Base-by-base conservation (phyloP, 2,113 vertebrate genomes). In the Sebastes fasciatus region DNA sequence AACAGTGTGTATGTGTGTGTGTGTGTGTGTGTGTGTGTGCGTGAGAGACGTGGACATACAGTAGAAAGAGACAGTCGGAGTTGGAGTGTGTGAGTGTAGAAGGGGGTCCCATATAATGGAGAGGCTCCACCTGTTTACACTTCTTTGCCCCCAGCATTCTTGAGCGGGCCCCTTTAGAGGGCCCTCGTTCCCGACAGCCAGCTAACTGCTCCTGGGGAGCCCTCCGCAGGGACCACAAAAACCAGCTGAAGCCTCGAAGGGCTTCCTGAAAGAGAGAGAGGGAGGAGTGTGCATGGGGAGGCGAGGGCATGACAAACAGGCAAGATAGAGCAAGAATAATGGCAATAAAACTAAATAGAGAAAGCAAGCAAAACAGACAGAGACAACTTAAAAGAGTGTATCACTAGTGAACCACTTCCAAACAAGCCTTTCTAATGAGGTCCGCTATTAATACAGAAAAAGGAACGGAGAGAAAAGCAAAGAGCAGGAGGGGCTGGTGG, bases 81-180 rank as follows among this genome's bases (percentile, higher is more conserved):
- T 71, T 85, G 55, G 77, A 85, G 88, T 84, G 74, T 68, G 75
- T 69, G 83, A 79, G 77, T 77, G 82, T 71, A 62, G 74, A 34
- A 82, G 67, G 84, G 77, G 92, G 85, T 86, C 85, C 77, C 51
- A 73, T 93, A 97, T 95, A 96, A 96, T 97, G 93, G 95, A 95
- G 90, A 86, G 84, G 84, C 43, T 93, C 94, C 97, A 97, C 97
- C 96, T 97, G 97, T 98, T 98, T 97, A 96, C 96, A 95, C 96
- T 95, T 94, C 95, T 95, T 94, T 86, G 88, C 93, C 95, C 96
- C 92, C 82, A 88, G 94, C 95, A 95, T 95, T 96, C 95, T 96
- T 90, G 92, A 92, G 94, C 94, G 90, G 95, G 92, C 92, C 93
- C 94, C 93, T 95, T 94, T 92, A 84, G 96, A 98, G 96, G 94